phyloP scores from a whole-genome alignment of 2,797 vertebrate species.

The Mycteria americana region DNA sequence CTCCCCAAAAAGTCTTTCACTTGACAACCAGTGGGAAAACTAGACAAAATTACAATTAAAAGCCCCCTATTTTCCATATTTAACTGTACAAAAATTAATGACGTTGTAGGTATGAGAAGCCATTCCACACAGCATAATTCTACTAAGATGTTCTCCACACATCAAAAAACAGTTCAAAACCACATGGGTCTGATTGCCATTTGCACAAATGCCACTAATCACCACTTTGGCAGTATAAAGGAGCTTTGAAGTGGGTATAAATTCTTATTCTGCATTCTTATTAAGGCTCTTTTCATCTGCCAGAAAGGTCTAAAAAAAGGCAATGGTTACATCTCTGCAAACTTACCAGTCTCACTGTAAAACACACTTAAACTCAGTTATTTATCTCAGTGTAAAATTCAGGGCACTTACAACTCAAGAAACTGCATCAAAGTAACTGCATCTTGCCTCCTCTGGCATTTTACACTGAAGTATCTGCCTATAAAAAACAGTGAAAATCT shows the following conservation, averaged over 20 bases:
- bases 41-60: not conserved
- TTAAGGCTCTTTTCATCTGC: not conserved
- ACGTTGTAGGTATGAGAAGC: not conserved
- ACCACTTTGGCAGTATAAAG: not conserved
- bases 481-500: not conserved
- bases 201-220: not conserved
- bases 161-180: not conserved
- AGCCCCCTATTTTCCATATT: not conserved
- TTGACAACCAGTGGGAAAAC: not conserved
- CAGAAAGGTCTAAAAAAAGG: not conserved
- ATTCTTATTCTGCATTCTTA: conserved; percentile 23
- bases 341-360: not conserved
- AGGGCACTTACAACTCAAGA: not conserved
- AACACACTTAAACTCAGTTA: not conserved
- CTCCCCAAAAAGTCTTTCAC: not conserved
- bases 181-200: not conserved
- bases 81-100: not conserved
- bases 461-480: not conserved
- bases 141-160: not conserved
- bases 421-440: not conserved
- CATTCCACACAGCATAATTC: not conserved
- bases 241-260: conserved; percentile 26
- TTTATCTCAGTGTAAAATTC: not conserved
- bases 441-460: not conserved
- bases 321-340: not conserved